Evolutionary conservation across 2,888 invertebrate species (phyloP), one percentile per base, ranked within the genome.

Genomic region (Cyclophora albipunctata): DNA sequence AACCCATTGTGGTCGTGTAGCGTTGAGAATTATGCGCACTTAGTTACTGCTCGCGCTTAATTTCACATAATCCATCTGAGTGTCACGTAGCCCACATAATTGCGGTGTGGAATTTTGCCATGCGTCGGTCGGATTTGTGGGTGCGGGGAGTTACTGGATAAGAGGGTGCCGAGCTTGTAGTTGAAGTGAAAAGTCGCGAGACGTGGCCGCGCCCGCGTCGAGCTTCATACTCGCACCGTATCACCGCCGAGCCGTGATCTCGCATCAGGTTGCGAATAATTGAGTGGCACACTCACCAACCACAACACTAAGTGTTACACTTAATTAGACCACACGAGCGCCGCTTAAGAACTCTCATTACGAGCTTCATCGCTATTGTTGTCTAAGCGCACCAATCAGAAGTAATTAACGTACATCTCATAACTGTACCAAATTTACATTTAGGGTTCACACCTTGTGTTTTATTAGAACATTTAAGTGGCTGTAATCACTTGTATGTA

Each of bases 181-280:
- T 37, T 4, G 5, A 5, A 37, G 37, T 1, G 37, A 4, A 37
- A 5, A 4, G 4, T 37, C 37, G 37, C 37, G 37, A 37, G 5
- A 37, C 37, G 37, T 5, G 20, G 37, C 37, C 37, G 37, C 37
- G 37, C 1, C 37, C 37, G 37, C 37, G 37, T 2, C 5, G 5
- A 4, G 37, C 37, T 37, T 5, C 4, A 37, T 5, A 5, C 37
- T 43, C 5, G 42, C 43, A 7, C 34, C 47, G 42, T 34, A 46
- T 54, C 44, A 3, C n/a, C 45, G 52, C 54, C 37, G 62, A 20
- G 49, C 59, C 84, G 82, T 85, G 86, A 83, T 80, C 82, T 68
- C 77, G 85, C 85, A 85, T 85, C 83, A 64, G 73, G 78, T 80
- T 76, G 74, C 79, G 75, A 78, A 83, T 86, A 87, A 86, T 86